Percentiles rank a stretch among this genome's conserved stretches.
Evolutionary conservation across 2,113 vertebrate species (phyloP).

Genomic region (Lampris incognitus): DNA sequence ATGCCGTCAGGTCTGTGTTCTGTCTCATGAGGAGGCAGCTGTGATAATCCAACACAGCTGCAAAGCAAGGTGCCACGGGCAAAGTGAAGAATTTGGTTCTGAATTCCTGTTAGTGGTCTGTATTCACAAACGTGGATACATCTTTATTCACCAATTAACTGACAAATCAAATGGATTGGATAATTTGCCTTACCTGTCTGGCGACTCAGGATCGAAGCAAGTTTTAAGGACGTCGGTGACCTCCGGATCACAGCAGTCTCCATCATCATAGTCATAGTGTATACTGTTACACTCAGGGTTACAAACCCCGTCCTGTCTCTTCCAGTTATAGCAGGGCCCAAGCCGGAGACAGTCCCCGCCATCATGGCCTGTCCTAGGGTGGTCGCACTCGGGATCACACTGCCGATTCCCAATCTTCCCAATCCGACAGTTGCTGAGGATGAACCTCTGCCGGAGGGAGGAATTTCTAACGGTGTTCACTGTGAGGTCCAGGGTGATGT

Average conservation of each 20-base stretch:
- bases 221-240: slow-evolving; percentile 87
- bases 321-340: slow-evolving; percentile 91
- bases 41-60: too few species aligned
- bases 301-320: slow-evolving; percentile 90
- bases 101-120: too few species aligned
- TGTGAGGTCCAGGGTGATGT: slow-evolving; percentile 91
- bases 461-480: slow-evolving; percentile 85
- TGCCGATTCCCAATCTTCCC: slow-evolving; percentile 94
- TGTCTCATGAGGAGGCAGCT: too few species aligned
- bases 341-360: slow-evolving; percentile 91
- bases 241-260: slow-evolving; percentile 92
- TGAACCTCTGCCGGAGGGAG: slow-evolving; percentile 83
- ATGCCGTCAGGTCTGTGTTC: too few species aligned
- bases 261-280: slow-evolving; percentile 93
- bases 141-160: neutral
- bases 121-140: neutral
- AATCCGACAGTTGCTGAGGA: slow-evolving; percentile 93
- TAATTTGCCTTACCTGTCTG: slow-evolving; percentile 84
- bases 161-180: neutral
- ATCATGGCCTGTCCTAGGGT: slow-evolving; percentile 91
- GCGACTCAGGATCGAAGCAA: slow-evolving; percentile 95
- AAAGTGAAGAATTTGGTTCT: too few species aligned
- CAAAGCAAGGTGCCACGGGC: too few species aligned
- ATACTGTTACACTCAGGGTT: slow-evolving; percentile 94
- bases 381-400: slow-evolving; percentile 93